A percentile compares a stretch with the other conserved stretches of the same genome.
Evolutionary conservation across 1,140 invertebrate species (phyloP).

Genomic region (Drosophila oshimai): DNA sequence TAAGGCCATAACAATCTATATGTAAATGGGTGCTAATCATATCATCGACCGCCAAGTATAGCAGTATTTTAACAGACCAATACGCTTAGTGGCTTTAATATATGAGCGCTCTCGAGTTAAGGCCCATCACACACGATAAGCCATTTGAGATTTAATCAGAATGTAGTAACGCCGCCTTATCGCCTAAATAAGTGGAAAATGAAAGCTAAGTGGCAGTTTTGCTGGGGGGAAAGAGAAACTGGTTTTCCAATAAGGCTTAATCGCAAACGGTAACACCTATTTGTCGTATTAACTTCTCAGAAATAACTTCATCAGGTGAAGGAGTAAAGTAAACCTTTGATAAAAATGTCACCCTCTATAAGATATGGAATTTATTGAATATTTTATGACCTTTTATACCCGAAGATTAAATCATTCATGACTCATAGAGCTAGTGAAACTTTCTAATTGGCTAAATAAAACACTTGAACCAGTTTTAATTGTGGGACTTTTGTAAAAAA

Average conservation of each 20-base stretch:
- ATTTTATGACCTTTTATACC: not conserved
- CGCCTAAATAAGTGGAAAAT: not conserved
- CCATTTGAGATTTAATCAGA: constrained; percentile 33
- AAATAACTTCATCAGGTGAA: too few species aligned
- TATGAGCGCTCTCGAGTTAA: constrained; percentile 23
- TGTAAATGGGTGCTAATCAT: constrained; percentile 61
- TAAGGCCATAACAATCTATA: constrained; percentile 32
- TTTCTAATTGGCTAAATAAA: not conserved
- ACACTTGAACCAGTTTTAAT: not conserved
- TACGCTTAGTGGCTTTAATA: constrained; percentile 46
- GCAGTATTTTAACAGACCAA: constrained; percentile 45
- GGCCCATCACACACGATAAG: constrained; percentile 35
- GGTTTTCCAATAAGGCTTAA: not conserved
- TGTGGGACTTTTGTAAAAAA: not conserved
- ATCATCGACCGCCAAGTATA: constrained; percentile 33
- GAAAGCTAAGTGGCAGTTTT: not conserved
- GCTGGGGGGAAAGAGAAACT: not conserved
- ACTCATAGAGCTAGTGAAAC: not conserved
- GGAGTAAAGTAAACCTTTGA: too few species aligned
- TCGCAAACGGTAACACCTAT: not conserved
- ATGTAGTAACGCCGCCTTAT: constrained; percentile 17
- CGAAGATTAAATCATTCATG: not conserved
- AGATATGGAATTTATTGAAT: not conserved
- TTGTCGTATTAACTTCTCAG: not conserved
- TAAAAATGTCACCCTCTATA: not conserved